Evolutionary conservation across 30 jellyfish, hydroid and myxozoan species (phyloP), one percentile per base, ranked within the genome.

Genomic region (Aurelia sp.): DNA sequence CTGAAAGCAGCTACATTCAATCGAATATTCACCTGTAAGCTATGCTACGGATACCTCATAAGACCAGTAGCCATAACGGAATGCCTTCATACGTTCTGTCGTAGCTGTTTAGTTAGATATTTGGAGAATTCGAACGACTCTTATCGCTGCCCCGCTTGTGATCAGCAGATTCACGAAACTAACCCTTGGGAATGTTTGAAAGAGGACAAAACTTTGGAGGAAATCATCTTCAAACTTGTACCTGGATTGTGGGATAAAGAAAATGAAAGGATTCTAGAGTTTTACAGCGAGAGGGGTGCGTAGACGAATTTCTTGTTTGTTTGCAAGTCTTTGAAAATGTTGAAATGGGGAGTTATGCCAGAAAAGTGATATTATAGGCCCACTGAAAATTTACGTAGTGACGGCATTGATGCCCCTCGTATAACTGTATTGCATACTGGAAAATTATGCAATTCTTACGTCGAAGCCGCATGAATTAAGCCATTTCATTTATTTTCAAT

Each of bases 41-140:
- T 94, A 51, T 94, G 99, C 89, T 66, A 79, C 51, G 99, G 99
- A 19, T 94, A 94, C 58, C 81, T 94, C 62, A 89, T 94, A 61
- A 62, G 97, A 65, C 99, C 99, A 18, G 99, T 94, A 6, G 97
- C 99, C 31, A 77, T 94, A 35, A 89, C 99, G n/a, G 99, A 94
- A 75, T 94, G 99, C 75, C 88, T 94, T 13, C 99, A 94, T 60
- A 90, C 96, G 21, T 94, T 94, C 51, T 94, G 99, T 63, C 91
- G 96, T 13, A 94, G 99, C 71, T 94, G 99, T 61, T 27, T 94
- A 68, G 99, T 94, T 66, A 88, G 74, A 78, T 87, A 86, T 78
- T 62, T 94, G 33, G 97, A 84, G 64, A 85, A 81, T 30, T 82
- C 99, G 2, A 57, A 73, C 70, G 99, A 94, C 47, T 69, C 79